These are phyloP conservation scores for Enteromius thamalakanensis DNA, from an alignment of 2,797 vertebrate species.

Conservation along the genomic window DNA sequence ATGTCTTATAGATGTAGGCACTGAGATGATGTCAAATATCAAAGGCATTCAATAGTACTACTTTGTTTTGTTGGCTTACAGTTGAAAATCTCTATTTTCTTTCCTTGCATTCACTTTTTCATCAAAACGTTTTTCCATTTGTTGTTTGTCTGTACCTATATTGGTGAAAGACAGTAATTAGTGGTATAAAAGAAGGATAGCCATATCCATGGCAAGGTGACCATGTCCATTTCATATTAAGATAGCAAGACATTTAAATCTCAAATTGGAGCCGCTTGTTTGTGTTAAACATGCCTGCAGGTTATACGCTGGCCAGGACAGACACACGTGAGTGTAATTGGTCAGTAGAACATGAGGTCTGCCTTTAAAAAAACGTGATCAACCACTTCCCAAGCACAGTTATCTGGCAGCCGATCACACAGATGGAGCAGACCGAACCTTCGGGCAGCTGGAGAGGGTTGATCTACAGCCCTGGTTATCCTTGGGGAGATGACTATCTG, in stretches of 20 bases:
- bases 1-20: constrained; percentile 14
- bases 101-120: constrained; percentile 35
- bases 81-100: neutral
- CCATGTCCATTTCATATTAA: constrained; percentile 66
- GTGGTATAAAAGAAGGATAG: constrained; percentile 27
- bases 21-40: constrained; percentile 12
- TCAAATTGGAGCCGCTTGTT: constrained; percentile 70
- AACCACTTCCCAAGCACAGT: constrained; percentile 69
- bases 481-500: constrained; percentile 29
- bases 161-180: neutral
- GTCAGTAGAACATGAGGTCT: constrained; percentile 16
- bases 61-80: constrained; percentile 1
- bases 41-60: neutral
- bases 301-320: constrained; percentile 44
- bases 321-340: constrained; percentile 8
- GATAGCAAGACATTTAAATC: constrained; percentile 77
- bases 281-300: constrained; percentile 69
- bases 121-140: neutral
- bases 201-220: constrained; percentile 41
- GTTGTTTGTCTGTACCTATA: neutral
- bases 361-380: constrained; percentile 65
- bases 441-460: constrained; percentile 77
- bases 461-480: constrained; percentile 54
- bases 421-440: constrained; percentile 78
- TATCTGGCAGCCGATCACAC: constrained; percentile 82